Evolutionary conservation across 1,140 invertebrate species (phyloP).

Genomic region (Drosophila trapezifrons): DNA sequence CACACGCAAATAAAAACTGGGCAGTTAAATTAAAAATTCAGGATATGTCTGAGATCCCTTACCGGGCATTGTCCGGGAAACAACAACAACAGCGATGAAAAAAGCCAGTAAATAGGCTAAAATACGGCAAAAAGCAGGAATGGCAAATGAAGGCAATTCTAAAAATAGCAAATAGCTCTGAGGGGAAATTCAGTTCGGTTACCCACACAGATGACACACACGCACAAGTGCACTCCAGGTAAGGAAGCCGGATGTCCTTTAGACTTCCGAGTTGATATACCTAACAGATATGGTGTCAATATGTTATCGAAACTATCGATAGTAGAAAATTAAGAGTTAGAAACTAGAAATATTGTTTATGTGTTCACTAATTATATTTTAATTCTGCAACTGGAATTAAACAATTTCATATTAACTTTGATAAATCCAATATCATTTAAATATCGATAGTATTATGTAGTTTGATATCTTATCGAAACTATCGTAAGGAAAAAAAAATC

Average conservation of each 20-base stretch:
- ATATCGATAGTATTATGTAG: no score
- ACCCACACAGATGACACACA: constrained; percentile 9
- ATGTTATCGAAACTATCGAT: neutral
- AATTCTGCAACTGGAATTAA: no score
- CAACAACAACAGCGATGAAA: neutral
- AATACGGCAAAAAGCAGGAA: constrained; percentile 26
- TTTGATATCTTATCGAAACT: no score
- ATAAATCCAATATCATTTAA: no score
- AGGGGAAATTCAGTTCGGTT: constrained; percentile 34
- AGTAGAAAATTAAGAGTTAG: no score
- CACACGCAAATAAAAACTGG: constrained; percentile 69
- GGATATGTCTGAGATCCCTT: constrained; percentile 23
- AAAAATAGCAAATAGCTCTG: constrained; percentile 50
- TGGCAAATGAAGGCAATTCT: constrained; percentile 46
- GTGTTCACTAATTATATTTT: neutral
- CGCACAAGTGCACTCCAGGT: neutral
- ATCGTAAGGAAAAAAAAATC: no score
- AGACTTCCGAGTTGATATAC: no score
- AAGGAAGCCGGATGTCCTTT: neutral
- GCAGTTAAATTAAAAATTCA: constrained; percentile 71
- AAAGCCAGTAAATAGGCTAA: constrained; percentile 13
- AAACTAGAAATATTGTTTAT: no score
- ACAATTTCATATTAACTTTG: no score
- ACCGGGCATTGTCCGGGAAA: constrained; percentile 21
- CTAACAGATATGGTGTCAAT: neutral